These are phyloP conservation scores for Latrodectus geometricus DNA, from an alignment of 1,140 invertebrate species.

Conservation along the genomic window DNA sequence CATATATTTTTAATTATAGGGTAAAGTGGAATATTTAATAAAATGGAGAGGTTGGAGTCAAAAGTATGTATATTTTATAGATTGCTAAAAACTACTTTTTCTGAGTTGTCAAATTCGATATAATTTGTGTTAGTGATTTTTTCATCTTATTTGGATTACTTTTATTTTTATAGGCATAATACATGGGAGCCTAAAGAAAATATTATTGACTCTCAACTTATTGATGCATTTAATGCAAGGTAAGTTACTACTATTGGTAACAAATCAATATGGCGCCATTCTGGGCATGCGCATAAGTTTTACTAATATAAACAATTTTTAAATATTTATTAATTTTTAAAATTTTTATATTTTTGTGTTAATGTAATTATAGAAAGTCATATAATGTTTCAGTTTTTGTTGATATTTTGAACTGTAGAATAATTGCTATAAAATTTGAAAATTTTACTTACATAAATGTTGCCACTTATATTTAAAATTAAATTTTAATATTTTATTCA, in stretches of 20 bases:
- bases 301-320: not conserved
- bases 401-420: too few relatives aligned
- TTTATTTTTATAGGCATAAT: constrained; percentile 77
- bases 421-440: too few relatives aligned
- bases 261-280: constrained; percentile 39
- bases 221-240: constrained; percentile 87
- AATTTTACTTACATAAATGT: too few relatives aligned
- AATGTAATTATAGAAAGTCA: too few relatives aligned
- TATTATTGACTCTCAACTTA: constrained; percentile 88
- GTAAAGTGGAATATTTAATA: constrained; percentile 91
- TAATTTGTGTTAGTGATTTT: not conserved
- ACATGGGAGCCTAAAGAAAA: constrained; percentile 98
- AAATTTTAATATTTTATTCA: too few relatives aligned
- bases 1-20: constrained; percentile 74
- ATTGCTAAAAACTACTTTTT: constrained; percentile 11
- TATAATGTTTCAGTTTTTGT: too few relatives aligned
- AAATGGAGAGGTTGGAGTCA: constrained; percentile 97
- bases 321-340: too few relatives aligned
- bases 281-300: constrained; percentile 23
- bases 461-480: too few relatives aligned
- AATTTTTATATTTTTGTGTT: too few relatives aligned
- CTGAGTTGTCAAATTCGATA: not conserved
- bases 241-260: constrained; percentile 62
- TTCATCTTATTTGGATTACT: constrained; percentile 4
- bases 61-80: constrained; percentile 38